Conservation (phyloP, 2,113 vertebrate genomes). For the Toxostoma redivivum region DNA sequence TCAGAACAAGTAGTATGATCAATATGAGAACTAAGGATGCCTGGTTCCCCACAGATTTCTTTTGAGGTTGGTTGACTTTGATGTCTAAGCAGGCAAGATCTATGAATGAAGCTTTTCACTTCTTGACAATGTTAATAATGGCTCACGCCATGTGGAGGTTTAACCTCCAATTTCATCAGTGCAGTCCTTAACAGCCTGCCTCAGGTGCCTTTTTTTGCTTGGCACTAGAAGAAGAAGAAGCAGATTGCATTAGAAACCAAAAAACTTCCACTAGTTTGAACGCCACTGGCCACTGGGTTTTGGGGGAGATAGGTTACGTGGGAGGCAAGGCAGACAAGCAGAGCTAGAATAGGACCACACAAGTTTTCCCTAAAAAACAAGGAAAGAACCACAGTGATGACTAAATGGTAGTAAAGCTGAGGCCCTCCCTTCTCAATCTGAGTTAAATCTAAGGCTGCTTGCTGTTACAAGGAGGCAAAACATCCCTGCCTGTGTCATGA, state of each 20-base stretch:
- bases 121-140: conserved; percentile 18
- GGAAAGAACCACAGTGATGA: not conserved
- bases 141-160: not conserved
- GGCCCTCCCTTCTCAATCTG: not conserved
- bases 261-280: not conserved
- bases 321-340: not conserved
- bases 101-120: conserved; percentile 32
- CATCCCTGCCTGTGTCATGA: not conserved
- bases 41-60: conserved; percentile 25
- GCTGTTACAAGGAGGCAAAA: not conserved
- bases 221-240: not conserved
- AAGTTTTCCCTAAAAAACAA: not conserved
- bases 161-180: not conserved
- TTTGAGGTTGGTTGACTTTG: conserved; percentile 35
- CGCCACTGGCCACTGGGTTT: not conserved
- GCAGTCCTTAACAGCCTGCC: not conserved
- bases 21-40: not conserved
- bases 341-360: not conserved
- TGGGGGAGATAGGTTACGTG: not conserved
- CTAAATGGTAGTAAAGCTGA: not conserved
- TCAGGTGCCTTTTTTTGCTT: not conserved
- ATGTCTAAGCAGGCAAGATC: conserved; percentile 8
- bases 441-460: not conserved
- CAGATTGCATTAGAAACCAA: not conserved
- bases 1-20: not conserved